A percentile compares a stretch with the other conserved stretches of the same genome.
Conservation (phyloP, 1,140 invertebrate species). For the Bemisia tabaci region DNA sequence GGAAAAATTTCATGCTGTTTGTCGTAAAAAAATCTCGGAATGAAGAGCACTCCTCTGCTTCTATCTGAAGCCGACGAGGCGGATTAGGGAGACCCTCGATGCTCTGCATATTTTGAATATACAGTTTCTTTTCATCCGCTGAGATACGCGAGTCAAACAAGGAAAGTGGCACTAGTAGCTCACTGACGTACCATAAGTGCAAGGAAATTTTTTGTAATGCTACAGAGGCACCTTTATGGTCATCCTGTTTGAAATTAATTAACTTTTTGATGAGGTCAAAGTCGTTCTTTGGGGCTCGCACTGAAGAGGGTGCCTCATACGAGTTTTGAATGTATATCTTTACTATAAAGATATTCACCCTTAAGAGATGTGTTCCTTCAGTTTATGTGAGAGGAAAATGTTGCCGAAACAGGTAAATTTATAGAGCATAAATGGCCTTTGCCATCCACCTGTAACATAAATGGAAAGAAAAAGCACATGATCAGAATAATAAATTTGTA, state of each 20-base stretch:
- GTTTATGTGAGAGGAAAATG: conserved; percentile 23
- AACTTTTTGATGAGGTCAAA: conserved; percentile 19
- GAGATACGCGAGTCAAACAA: conserved; percentile 16
- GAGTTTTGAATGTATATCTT: conserved; percentile 23
- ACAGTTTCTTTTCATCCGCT: neutral
- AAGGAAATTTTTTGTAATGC: conserved; percentile 18
- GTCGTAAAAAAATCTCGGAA: too few species aligned
- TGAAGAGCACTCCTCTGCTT: too few species aligned
- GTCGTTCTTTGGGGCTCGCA: conserved; percentile 19
- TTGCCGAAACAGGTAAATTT: conserved; percentile 27
- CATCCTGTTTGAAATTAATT: conserved; percentile 13
- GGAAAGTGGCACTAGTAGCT: conserved; percentile 15
- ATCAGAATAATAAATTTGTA: too few species aligned
- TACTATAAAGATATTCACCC: conserved; percentile 24
- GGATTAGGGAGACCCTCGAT: too few species aligned
- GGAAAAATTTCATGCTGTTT: too few species aligned
- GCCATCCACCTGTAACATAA: too few species aligned
- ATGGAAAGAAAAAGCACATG: too few species aligned
- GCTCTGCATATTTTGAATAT: too few species aligned
- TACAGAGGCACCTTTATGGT: conserved; percentile 11
- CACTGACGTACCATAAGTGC: conserved; percentile 21
- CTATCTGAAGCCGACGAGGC: too few species aligned
- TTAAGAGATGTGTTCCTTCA: conserved; percentile 21
- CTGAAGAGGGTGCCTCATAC: conserved; percentile 21
- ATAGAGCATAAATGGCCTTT: conserved; percentile 30